These are phyloP conservation scores for Catharus ustulatus DNA, from an alignment of 2,797 vertebrate genomes.

Conservation along the genomic window DNA sequence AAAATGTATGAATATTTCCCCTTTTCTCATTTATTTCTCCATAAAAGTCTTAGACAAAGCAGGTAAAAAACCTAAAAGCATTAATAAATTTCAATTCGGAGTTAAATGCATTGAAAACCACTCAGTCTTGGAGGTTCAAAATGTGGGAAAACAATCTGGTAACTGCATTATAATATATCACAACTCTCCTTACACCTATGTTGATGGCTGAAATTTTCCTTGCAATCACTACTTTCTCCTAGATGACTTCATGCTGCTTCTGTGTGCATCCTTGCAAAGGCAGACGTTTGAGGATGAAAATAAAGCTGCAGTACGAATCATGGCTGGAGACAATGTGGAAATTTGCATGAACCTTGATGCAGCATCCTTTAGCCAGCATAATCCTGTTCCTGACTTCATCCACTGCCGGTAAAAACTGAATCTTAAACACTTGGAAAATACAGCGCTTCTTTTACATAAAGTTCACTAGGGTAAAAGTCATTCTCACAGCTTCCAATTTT, in stretches of 20 bases:
- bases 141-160: background rate
- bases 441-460: background rate
- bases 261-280: slow-evolving; percentile 93
- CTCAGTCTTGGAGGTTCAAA: background rate
- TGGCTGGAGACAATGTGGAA: slow-evolving; percentile 97
- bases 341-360: slow-evolving; percentile 97
- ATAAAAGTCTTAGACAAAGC: background rate
- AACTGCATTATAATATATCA: background rate
- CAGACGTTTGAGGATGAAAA: slow-evolving; percentile 98
- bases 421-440: background rate
- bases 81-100: background rate
- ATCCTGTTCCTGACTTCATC: slow-evolving; percentile 97
- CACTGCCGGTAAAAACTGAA: slow-evolving; percentile 88
- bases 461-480: background rate
- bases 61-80: background rate
- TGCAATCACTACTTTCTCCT: background rate
- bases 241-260: slow-evolving; percentile 97
- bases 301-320: slow-evolving; percentile 91
- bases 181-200: background rate
- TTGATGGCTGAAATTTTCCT: background rate
- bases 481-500: background rate
- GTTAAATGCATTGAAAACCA: background rate
- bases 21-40: background rate
- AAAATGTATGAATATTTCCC: background rate
- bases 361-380: slow-evolving; percentile 94